These are phyloP conservation scores for Torymus tubicola DNA, from an alignment of 2,888 invertebrate species.

Conservation along the genomic window DNA sequence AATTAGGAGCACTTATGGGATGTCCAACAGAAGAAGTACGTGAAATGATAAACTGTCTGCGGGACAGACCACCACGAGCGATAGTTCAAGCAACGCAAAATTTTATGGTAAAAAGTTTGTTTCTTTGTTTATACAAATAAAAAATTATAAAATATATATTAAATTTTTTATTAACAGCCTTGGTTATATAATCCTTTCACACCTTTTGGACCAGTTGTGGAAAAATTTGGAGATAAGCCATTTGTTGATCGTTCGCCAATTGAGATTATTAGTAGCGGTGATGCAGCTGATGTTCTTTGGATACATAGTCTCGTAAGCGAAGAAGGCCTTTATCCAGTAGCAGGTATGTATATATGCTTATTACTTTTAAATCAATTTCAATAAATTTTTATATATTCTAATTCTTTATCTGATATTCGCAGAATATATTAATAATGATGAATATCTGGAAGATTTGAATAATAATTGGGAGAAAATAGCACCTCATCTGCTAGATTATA, in stretches of 20 bases:
- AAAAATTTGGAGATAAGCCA: constrained; percentile 79
- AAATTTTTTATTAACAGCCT: constrained; percentile 69
- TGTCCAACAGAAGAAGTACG: constrained; percentile 79
- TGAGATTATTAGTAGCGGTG: constrained; percentile 80
- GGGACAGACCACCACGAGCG: constrained; percentile 79
- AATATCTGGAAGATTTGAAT: constrained; percentile 14
- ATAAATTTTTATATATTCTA: not conserved
- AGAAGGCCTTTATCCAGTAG: constrained; percentile 86
- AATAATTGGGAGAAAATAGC: constrained; percentile 27
- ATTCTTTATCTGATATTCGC: not conserved
- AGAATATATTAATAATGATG: constrained; percentile 19
- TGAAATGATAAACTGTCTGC: constrained; percentile 82
- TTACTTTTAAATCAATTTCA: too few species aligned
- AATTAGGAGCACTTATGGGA: constrained; percentile 80
- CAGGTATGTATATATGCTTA: constrained; percentile 75
- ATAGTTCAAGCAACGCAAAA: constrained; percentile 80
- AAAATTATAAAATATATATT: too few species aligned
- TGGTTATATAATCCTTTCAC: constrained; percentile 84
- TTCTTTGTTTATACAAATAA: too few species aligned
- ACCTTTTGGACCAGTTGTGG: constrained; percentile 85
- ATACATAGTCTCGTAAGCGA: constrained; percentile 81
- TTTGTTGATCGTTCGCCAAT: constrained; percentile 84
- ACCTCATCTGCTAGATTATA: constrained; percentile 77
- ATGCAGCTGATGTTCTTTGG: constrained; percentile 83
- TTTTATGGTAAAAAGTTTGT: constrained; percentile 77